These are phyloP conservation scores for Nineta flava DNA, from an alignment of 2,888 invertebrate genomes.

Conservation along the genomic window DNA sequence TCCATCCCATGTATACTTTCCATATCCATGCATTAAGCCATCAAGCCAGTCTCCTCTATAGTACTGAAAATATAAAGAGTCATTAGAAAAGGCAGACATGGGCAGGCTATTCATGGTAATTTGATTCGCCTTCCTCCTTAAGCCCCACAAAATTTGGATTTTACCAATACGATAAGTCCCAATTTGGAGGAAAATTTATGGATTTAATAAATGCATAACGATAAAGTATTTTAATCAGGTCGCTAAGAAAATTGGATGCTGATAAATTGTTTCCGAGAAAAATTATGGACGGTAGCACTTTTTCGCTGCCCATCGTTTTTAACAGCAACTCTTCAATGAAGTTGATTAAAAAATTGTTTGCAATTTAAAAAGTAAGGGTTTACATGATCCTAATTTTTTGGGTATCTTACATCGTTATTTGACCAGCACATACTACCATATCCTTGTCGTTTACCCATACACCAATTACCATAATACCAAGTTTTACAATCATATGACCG, in stretches of 20 bases:
- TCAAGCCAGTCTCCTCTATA: constrained; percentile 42
- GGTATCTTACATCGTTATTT: constrained; percentile 39
- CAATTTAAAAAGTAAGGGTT: no score
- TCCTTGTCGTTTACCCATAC: constrained; percentile 33
- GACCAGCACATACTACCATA: constrained; percentile 42
- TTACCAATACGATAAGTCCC: no score
- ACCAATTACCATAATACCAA: constrained; percentile 40
- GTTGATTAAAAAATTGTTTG: no score
- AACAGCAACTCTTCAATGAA: no score
- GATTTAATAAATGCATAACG: no score
- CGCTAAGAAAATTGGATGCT: no score
- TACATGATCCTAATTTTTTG: no score
- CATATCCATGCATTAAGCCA: constrained; percentile 38
- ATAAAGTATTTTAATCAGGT: no score
- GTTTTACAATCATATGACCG: constrained; percentile 35
- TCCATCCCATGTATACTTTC: constrained; percentile 40
- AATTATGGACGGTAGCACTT: no score
- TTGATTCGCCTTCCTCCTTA: neutral
- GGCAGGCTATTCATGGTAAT: neutral
- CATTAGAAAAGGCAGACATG: neutral
- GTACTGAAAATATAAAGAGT: constrained; percentile 26
- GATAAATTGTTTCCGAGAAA: no score
- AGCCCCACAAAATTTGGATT: neutral
- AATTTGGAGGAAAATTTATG: no score
- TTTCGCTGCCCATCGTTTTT: no score